Evolutionary conservation across 2,113 vertebrate genomes (phyloP), one percentile per base, ranked within the genome.

Genomic region (Junco hyemalis): DNA sequence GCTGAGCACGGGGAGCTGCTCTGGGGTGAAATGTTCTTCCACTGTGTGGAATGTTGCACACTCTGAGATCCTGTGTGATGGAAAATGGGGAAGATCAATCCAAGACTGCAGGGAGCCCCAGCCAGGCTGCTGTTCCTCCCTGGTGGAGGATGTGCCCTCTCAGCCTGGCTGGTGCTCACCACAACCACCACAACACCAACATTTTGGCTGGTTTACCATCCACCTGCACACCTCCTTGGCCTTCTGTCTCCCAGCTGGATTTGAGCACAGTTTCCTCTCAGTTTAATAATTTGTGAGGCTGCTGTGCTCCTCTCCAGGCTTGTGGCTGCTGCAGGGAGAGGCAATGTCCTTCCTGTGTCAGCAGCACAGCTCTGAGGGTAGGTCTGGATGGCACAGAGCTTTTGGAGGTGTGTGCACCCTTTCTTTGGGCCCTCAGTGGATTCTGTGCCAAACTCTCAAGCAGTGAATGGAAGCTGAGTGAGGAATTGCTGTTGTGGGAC

Each of bases 101-200:
- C 14, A 7, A 8, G 64, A 1, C 4, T 33, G 24, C 24, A 23
- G 26, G 15, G 47, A 69, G 35, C 60, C 63, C 38, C 2, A 0
- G 12, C 48, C 40, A 13, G 28, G 68, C 17, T 8, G 15, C 47
- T 42, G 45, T 26, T 54, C 47, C 45, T 51, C 28, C 60, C 40
- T 31, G 42, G 0, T 4, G 2, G 33, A 11, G 29, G 56, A 33
- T 4, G 19, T 5, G 38, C 3, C 21, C 54, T 44, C 24, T 2
- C 24, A 9, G 51, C 12, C 45, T 74, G 72, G 42, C 33, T 20
- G 31, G 11, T 36, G 11, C 86, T 72, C 8, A 7, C 53, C 5
- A 4, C 26, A 10, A 2, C 40, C 8, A 7, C 53, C 5, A 4
- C 26, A 10, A 2, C 40, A 0, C n/a, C 47, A 23, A 9, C 11